Conservation (phyloP, 1,140 invertebrate genomes). For the Orchestia grillus region DNA sequence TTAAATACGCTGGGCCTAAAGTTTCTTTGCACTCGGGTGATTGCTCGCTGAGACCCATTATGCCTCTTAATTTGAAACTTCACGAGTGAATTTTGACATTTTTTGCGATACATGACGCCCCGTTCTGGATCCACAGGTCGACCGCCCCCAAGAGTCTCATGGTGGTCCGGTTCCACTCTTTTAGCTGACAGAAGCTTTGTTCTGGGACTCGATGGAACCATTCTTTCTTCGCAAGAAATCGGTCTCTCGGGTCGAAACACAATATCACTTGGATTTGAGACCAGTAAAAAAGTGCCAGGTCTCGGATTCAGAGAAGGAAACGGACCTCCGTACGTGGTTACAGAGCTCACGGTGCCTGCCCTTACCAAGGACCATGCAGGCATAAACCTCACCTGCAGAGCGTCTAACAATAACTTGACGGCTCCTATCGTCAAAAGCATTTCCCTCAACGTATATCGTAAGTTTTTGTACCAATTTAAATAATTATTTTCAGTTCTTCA, state of each 20-base stretch:
- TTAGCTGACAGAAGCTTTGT: slow-evolving; percentile 53
- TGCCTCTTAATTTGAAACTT: neutral
- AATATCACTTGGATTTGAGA: slow-evolving; percentile 20
- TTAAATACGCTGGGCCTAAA: too few species aligned
- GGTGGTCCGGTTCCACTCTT: slow-evolving; percentile 57
- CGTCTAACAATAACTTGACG: slow-evolving; percentile 50
- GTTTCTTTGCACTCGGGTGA: too few species aligned
- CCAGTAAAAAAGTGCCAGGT: slow-evolving; percentile 28
- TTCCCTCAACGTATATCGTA: slow-evolving; percentile 57
- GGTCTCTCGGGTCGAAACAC: slow-evolving; percentile 19
- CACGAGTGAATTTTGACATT: neutral
- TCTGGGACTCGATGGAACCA: slow-evolving; percentile 43
- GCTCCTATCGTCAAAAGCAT: slow-evolving; percentile 44
- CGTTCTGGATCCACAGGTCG: slow-evolving; percentile 20
- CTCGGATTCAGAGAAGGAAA: slow-evolving; percentile 33
- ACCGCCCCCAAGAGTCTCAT: slow-evolving; percentile 54
- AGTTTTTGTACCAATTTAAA: neutral
- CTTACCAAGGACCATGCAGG: slow-evolving; percentile 43
- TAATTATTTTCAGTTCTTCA: neutral
- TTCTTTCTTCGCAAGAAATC: slow-evolving; percentile 57
- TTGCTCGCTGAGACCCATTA: neutral
- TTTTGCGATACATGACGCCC: neutral
- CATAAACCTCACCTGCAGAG: slow-evolving; percentile 49
- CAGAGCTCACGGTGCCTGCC: slow-evolving; percentile 47
- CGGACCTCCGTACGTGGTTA: slow-evolving; percentile 30